Conservation (phyloP, 2,888 invertebrate genomes). For the Dromius quadrimaculatus region DNA sequence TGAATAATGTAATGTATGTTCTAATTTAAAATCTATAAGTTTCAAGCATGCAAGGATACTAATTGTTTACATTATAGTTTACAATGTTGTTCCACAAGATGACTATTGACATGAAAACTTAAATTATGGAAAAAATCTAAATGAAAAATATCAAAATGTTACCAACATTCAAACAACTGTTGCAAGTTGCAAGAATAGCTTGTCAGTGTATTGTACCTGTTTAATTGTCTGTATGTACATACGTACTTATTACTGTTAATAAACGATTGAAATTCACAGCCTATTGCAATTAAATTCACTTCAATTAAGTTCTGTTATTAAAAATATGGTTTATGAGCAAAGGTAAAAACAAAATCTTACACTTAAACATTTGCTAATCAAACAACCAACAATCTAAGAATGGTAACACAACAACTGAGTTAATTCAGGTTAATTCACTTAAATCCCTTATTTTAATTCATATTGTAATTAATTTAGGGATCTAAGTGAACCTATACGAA, state of each 20-base stretch:
- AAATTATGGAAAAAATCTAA: background rate
- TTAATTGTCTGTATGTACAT: conserved; percentile 8
- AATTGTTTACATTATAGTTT: conserved; percentile 28
- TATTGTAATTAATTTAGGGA: too few species aligned
- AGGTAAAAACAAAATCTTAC: too few species aligned
- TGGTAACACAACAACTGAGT: background rate
- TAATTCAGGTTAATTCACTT: too few species aligned
- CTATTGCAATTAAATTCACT: conserved; percentile 25
- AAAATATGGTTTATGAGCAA: background rate
- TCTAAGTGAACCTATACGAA: too few species aligned
- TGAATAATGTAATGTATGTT: conserved; percentile 37
- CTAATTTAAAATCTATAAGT: conserved; percentile 34
- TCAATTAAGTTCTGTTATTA: conserved; percentile 19
- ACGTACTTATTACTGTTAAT: conserved; percentile 16
- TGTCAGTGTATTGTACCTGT: conserved; percentile 13
- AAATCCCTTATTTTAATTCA: too few species aligned
- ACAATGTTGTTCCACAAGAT: conserved; percentile 28
- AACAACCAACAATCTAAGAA: conserved; percentile 12
- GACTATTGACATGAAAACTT: conserved; percentile 32
- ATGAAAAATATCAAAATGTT: conserved; percentile 4
- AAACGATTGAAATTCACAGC: conserved; percentile 22
- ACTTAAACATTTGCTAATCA: conserved; percentile 23
- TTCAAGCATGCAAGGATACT: conserved; percentile 43
- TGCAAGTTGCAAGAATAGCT: conserved; percentile 23
- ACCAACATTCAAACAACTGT: conserved; percentile 8